phyloP scores from a whole-genome alignment of 2,113 vertebrate species.

The Ahaetulla prasina region DNA sequence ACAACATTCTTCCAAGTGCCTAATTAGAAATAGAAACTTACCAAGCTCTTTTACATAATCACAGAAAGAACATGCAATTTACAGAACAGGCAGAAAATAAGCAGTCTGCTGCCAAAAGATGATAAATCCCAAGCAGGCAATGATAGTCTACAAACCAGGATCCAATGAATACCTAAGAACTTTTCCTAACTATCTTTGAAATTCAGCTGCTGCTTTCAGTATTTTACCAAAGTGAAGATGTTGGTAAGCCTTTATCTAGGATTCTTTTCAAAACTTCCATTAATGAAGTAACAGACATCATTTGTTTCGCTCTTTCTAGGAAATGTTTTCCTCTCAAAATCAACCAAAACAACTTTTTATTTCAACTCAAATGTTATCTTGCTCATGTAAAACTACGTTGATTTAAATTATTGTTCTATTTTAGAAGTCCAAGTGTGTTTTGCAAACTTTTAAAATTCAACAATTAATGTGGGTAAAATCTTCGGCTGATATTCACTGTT shows the following conservation, averaged over 20 bases:
- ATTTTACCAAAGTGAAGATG: not conserved
- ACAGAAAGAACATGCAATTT: not conserved
- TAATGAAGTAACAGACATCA: not conserved
- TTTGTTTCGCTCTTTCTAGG: not conserved
- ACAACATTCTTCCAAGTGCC: not conserved
- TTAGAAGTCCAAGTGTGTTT: not conserved
- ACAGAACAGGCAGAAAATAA: not conserved
- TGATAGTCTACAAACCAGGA: not conserved
- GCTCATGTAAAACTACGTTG: not conserved
- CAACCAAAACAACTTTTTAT: not conserved
- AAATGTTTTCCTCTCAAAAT: not conserved
- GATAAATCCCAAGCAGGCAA: not conserved
- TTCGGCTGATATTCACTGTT: not conserved
- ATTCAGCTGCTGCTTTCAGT: not conserved
- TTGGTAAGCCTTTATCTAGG: not conserved
- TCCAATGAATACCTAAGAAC: not conserved
- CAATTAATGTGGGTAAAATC: not conserved
- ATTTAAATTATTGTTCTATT: not conserved
- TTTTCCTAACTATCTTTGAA: not conserved
- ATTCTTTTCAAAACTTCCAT: not conserved
- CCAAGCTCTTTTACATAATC: not conserved
- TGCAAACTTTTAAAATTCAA: not conserved
- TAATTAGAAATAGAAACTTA: not conserved
- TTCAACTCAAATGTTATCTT: not conserved
- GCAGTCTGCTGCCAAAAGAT: not conserved